Percentiles rank a stretch among this genome's conserved stretches.
These are phyloP conservation scores for Henicopernis longicauda DNA, from an alignment of 2,113 vertebrate genomes.

Conservation along the genomic window DNA sequence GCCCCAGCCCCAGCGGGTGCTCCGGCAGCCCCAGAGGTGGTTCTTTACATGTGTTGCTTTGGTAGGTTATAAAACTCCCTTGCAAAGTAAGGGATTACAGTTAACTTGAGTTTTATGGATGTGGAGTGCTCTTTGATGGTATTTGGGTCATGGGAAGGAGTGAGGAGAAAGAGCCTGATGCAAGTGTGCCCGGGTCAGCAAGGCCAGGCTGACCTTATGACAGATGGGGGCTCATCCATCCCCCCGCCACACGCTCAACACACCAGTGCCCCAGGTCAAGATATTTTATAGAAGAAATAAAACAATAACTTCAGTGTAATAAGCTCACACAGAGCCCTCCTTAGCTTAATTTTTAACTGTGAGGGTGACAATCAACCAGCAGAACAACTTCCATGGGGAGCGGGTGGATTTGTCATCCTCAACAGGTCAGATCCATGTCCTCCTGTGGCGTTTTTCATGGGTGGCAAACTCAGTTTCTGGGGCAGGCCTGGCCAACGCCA, in stretches of 20 bases:
- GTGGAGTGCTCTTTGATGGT: neutral
- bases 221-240: neutral
- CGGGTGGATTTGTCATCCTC: neutral
- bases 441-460: neutral
- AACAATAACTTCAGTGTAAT: neutral
- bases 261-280: neutral
- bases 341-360: conserved; percentile 31
- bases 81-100: neutral
- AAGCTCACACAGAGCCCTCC: neutral
- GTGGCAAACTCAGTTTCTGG: neutral
- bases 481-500: neutral
- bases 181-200: neutral
- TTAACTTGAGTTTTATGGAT: neutral
- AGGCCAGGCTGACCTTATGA: neutral
- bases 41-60: neutral
- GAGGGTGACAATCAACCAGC: neutral
- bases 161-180: neutral
- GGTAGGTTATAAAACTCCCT: neutral
- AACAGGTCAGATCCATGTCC: rapidly evolving
- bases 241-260: neutral
- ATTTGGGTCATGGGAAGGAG: neutral
- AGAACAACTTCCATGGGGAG: neutral
- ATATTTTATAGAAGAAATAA: conserved; percentile 35
- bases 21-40: neutral
- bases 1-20: neutral